Base-by-base conservation (phyloP, 2,797 vertebrate genomes). In the Lindbergichthys nudifrons region DNA sequence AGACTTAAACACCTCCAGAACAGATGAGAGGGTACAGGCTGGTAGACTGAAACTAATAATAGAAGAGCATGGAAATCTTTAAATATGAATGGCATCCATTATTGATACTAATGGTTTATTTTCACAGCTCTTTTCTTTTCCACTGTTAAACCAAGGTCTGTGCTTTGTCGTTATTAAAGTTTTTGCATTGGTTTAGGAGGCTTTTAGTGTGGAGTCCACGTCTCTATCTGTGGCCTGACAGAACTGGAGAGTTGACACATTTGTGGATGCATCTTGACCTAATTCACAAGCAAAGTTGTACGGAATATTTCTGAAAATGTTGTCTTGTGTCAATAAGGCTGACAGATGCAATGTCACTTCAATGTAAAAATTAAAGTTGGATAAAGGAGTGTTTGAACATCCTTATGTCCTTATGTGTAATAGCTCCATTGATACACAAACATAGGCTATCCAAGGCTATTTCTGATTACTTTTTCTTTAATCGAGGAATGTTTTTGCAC, bases 1-100 rank as follows among this genome's bases (percentile, higher is more conserved):
- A 70, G 13, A 65, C 54, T 16, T 45, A n/a, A 51, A 73, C 18
- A 50, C 21, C 65, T 65, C 39, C 52, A 66, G 42, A 78, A 18
- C 30, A 69, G n/a, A 60, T 60, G n/a, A 23, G 36, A 53, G 61
- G 12, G 8, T 6, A n/a, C 32, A 74, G 7, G 8, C 48, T 52
- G 21, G 23, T 32, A 32, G 32, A 8, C 32, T 32, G 32, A 32
- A 32, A 8, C 32, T 32, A 32, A 32, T 32, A 32, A 5, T 32
- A 32, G 32, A 32, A 32, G 32, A 32, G 32, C 32, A 32, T 32
- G 32, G 32, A 32, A 1, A 41, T 15, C 18, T 63, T 54, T 47
- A 32, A 43, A 62, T 13, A 39, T 16, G 36, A 15, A 8, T 0
- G 10, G 13, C 42, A 65, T 53, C 43, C 56, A 11, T 61, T 54